These are phyloP conservation scores for Pseudopipra pipra DNA, from an alignment of 2,113 vertebrate genomes.

Conservation along the genomic window DNA sequence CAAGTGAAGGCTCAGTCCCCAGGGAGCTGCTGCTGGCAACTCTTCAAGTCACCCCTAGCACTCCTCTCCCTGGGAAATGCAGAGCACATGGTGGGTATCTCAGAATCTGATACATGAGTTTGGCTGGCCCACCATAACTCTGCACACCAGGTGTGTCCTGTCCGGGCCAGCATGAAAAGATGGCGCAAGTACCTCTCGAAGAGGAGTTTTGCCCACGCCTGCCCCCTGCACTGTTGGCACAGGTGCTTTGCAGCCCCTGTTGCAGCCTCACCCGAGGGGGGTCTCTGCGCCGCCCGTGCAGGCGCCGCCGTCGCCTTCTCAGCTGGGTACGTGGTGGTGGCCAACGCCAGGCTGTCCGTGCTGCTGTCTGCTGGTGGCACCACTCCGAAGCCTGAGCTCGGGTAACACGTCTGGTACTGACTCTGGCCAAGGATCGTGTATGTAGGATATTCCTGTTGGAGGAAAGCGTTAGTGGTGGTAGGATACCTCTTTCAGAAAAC, in stretches of 20 bases:
- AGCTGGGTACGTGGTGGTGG: constrained; percentile 73
- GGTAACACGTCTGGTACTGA: constrained; percentile 91
- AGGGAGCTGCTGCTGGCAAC: not conserved
- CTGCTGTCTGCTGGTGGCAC: constrained; percentile 70
- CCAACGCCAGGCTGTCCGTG: constrained; percentile 65
- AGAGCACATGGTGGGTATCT: fast-evolving
- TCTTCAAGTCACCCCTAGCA: not conserved
- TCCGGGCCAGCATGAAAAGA: not conserved
- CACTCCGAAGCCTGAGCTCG: constrained; percentile 83
- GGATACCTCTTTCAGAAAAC: not conserved
- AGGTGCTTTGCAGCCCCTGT: not conserved
- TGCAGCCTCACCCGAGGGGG: constrained; percentile 64
- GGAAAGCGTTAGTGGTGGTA: not conserved
- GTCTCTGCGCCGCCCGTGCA: constrained; percentile 67
- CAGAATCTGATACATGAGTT: fast-evolving
- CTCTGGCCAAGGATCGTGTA: constrained; percentile 90
- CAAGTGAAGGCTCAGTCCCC: not conserved
- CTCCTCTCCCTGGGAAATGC: not conserved
- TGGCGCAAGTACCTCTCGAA: not conserved
- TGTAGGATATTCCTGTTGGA: constrained; percentile 85
- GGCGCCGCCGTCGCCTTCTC: constrained; percentile 79
- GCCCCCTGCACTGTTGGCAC: too few species aligned
- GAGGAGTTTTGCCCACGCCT: not conserved
- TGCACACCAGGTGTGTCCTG: not conserved
- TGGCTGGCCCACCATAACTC: not conserved